phyloP scores from a whole-genome alignment of 2,888 invertebrate genomes.

The Hyposoter dolosus region DNA sequence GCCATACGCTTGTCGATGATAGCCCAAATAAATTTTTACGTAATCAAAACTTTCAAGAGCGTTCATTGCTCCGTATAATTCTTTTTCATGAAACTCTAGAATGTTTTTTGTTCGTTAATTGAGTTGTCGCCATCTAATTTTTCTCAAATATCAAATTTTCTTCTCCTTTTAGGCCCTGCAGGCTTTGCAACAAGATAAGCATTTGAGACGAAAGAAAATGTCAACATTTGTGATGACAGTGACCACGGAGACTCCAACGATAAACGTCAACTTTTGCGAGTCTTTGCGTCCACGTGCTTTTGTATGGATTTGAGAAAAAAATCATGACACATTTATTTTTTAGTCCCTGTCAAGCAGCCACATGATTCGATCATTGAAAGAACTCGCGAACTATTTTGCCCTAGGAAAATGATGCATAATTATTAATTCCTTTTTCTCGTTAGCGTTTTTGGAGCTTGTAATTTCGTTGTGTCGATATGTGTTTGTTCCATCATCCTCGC shows the following conservation, averaged over 20 bases:
- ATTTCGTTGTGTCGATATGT: constrained; percentile 17
- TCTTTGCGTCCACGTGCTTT: background rate
- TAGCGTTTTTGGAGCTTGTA: constrained; percentile 13
- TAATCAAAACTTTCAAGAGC: constrained; percentile 41
- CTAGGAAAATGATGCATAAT: constrained; percentile 9
- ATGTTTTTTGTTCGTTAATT: background rate
- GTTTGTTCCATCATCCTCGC: constrained; percentile 30
- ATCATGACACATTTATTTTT: background rate
- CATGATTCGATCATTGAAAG: background rate
- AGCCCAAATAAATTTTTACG: constrained; percentile 38
- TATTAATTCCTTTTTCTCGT: constrained; percentile 15
- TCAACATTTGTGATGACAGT: background rate
- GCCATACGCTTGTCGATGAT: background rate
- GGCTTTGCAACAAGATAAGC: background rate
- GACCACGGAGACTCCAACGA: background rate
- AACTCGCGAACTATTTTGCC: background rate
- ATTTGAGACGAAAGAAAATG: background rate
- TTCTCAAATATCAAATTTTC: no score
- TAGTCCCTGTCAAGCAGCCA: background rate
- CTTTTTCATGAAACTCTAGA: background rate
- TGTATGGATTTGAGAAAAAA: background rate
- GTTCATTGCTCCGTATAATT: constrained; percentile 21
- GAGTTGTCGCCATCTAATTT: no score
- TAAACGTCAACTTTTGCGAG: background rate
- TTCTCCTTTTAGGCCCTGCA: no score